A percentile compares a stretch with the other conserved stretches of the same genome.
phyloP scores from a whole-genome alignment of 2,797 vertebrate species.

The Bradypodion ventrale region DNA sequence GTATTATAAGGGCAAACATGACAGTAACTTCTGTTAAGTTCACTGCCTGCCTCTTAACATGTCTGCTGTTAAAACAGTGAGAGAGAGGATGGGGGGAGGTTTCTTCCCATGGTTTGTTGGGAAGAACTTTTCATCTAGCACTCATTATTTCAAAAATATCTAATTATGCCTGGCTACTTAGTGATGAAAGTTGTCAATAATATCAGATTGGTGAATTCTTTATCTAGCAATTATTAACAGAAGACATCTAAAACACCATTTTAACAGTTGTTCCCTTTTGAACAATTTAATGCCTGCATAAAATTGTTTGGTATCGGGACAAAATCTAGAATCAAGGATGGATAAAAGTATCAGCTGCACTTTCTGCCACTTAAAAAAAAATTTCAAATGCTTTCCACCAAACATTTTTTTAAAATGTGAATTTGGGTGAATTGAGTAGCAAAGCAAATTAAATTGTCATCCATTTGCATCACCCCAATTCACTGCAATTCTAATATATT shows the following conservation, averaged over 20 bases:
- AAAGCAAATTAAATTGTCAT: too few relatives aligned
- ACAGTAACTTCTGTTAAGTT: constrained; percentile 33
- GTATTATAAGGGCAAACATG: constrained; percentile 53
- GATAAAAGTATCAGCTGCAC: background rate
- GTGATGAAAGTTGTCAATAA: background rate
- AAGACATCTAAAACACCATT: background rate
- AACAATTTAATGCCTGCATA: background rate
- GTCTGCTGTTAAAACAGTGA: constrained; percentile 29
- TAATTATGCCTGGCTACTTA: background rate
- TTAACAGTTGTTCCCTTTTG: background rate
- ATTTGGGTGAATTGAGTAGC: too few relatives aligned
- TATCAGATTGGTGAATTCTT: background rate
- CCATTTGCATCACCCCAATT: too few relatives aligned
- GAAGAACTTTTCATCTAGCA: background rate
- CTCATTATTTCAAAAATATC: background rate
- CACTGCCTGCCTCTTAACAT: constrained; percentile 37
- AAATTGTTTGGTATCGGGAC: background rate
- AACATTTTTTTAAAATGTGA: too few relatives aligned
- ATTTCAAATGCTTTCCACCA: too few relatives aligned
- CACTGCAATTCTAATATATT: too few relatives aligned
- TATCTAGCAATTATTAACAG: background rate
- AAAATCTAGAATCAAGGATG: background rate
- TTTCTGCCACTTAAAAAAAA: background rate
- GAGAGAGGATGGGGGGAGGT: background rate
- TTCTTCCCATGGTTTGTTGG: constrained; percentile 15